Percentiles rank a stretch among this genome's conserved stretches.
phyloP scores from a whole-genome alignment of 2,888 invertebrate genomes.

The Torymus auratus region DNA sequence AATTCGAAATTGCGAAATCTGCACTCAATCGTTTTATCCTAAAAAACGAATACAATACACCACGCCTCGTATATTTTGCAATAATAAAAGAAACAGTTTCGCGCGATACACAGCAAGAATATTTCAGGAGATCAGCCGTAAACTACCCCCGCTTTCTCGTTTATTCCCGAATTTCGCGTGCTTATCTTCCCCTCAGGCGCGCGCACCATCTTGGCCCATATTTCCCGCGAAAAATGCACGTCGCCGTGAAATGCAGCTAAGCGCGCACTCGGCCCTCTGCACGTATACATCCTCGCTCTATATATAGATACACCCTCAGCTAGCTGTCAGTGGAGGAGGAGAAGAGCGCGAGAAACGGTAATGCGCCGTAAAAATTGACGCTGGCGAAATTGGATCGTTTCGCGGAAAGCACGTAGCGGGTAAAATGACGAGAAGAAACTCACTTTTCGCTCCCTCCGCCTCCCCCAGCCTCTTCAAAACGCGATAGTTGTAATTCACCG shows the following conservation, averaged over 20 bases:
- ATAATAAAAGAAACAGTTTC: too few species aligned
- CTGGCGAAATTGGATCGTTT: conserved; percentile 45
- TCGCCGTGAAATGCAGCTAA: background rate
- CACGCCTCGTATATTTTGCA: too few species aligned
- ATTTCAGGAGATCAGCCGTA: too few species aligned
- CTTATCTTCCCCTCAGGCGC: too few species aligned
- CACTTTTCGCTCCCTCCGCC: background rate
- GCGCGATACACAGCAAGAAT: too few species aligned
- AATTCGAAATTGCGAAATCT: too few species aligned
- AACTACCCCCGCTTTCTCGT: too few species aligned
- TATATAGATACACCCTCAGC: too few species aligned
- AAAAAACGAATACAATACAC: too few species aligned
- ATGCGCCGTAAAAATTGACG: conserved; percentile 46
- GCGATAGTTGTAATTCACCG: conserved; percentile 1
- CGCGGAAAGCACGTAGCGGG: conserved; percentile 27
- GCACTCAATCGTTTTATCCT: too few species aligned
- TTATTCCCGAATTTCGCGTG: too few species aligned
- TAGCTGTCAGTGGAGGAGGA: too few species aligned
- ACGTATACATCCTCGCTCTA: background rate
- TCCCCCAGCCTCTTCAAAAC: background rate
- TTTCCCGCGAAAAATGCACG: conserved; percentile 7
- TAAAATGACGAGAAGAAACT: conserved; percentile 11
- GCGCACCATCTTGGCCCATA: background rate
- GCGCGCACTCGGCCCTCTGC: background rate
- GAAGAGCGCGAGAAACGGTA: background rate